Evolutionary conservation across 2,113 vertebrate genomes (phyloP), one percentile per base, ranked within the genome.

Genomic region (Varanus salvator): DNA sequence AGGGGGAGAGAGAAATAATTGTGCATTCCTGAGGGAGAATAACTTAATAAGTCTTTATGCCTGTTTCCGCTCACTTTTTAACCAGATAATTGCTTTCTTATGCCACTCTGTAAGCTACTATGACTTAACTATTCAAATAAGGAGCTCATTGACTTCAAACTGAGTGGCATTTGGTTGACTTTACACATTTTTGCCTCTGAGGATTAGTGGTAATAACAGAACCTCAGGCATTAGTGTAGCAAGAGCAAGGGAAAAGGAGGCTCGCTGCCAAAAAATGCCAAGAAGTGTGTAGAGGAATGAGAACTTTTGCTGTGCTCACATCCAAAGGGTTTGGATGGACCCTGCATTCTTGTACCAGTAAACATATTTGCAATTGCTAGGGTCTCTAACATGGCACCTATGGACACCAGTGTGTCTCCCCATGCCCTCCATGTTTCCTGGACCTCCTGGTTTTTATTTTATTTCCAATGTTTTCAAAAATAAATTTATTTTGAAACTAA

Each of bases 81-180:
- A 90, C 76, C 90, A 90, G 68, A 91, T 94, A 91, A 94, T 93
- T 93, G 82, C 89, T 93, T 96, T 95, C 89, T 94, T 86, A 94
- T 90, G 92, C 90, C 89, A 76, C 80, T 90, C 5, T 91, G 92
- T 94, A 93, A 93, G 92, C 90, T 96, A 87, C 83, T 77, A 92
- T 80, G 85, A 91, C 91, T 92, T 91, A 81, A 87, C 87, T 92
- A 72, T 94, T 96, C 94, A 96, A 95, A 94, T 78, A 95, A 90
- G 94, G 94, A 77, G 89, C 83, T 91, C 92, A 86, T 90, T 95
- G 95, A 93, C 89, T 90, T 93, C 90, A 94, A 97, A 96, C 95
- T 92, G 88, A 96, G 90, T 74, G 9, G 17, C 9, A 1, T 82
- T 85, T 86, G 75, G 74, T 91, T 92, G 82, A 80, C 87, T 88